These are phyloP conservation scores for Carassius gibelio DNA, from an alignment of 2,113 vertebrate genomes.

Conservation along the genomic window DNA sequence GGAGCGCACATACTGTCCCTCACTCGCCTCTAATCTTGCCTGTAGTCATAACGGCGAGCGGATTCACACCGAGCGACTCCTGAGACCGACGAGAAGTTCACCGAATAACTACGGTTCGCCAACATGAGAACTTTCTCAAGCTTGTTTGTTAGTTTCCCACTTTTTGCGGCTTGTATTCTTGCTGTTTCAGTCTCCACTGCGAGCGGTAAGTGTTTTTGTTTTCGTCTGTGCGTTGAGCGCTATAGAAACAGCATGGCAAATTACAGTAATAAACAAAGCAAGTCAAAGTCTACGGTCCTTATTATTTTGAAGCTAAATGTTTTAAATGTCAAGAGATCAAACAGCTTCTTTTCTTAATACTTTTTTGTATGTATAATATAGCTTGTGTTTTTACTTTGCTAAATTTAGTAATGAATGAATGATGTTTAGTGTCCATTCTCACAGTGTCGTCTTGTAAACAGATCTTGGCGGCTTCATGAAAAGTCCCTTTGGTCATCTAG, in stretches of 20 bases:
- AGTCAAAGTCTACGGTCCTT: neutral
- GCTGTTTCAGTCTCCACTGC: conserved; percentile 53
- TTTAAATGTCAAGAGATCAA: neutral
- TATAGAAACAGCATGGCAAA: neutral
- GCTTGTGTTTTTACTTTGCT: neutral
- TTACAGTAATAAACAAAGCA: conserved; percentile 24
- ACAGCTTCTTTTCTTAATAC: neutral
- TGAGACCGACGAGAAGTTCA: conserved; percentile 18
- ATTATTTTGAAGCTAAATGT: neutral
- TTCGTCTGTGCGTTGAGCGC: neutral
- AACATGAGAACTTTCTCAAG: conserved; percentile 64
- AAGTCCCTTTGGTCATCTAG: neutral
- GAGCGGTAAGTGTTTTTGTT: conserved; percentile 65
- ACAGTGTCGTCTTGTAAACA: neutral
- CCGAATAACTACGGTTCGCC: neutral
- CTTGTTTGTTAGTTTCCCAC: conserved; percentile 55
- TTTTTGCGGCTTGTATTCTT: conserved; percentile 64
- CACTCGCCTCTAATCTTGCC: conserved; percentile 29
- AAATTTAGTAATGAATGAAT: neutral
- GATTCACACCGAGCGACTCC: neutral
- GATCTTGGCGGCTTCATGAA: neutral
- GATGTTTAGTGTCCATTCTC: neutral
- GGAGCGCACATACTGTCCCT: conserved; percentile 52
- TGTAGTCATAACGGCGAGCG: conserved; percentile 20
- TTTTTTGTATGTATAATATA: neutral